Conservation (phyloP, 2,888 invertebrate genomes). For the Fragum fragum region DNA sequence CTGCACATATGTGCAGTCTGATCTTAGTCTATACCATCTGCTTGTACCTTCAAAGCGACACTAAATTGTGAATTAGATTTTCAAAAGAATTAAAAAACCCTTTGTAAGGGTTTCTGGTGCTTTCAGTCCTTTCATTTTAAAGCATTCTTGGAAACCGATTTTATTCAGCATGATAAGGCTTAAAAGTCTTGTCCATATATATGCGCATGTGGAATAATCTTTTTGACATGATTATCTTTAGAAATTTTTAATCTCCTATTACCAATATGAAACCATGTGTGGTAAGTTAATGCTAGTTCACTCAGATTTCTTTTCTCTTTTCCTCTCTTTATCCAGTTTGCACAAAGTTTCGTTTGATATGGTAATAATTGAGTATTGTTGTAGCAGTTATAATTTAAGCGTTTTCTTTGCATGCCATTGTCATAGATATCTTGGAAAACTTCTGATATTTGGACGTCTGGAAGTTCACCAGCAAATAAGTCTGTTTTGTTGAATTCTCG, state of each 20-base stretch:
- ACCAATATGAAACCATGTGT: too few relatives aligned
- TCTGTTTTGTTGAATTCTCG: slow-evolving; percentile 2
- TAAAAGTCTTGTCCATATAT: slow-evolving; percentile 10
- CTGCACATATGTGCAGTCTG: too few relatives aligned
- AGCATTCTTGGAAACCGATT: too few relatives aligned
- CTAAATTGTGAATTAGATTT: too few relatives aligned
- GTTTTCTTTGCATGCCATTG: background rate
- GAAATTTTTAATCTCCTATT: background rate
- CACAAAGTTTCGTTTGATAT: background rate
- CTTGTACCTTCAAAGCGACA: too few relatives aligned
- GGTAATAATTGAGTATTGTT: background rate
- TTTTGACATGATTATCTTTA: background rate
- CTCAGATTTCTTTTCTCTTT: slow-evolving; percentile 11
- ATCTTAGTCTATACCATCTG: too few relatives aligned
- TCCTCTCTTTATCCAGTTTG: background rate
- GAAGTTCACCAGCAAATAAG: background rate
- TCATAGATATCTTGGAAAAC: slow-evolving; percentile 7
- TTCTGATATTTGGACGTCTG: too few relatives aligned
- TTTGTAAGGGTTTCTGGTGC: too few relatives aligned
- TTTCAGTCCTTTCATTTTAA: too few relatives aligned
- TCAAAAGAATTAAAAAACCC: too few relatives aligned
- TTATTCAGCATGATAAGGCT: too few relatives aligned
- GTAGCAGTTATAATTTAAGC: background rate
- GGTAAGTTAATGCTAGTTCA: background rate
- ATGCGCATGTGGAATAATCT: background rate